Base-by-base conservation (phyloP, 2,113 vertebrate species). In the Puma concolor region DNA sequence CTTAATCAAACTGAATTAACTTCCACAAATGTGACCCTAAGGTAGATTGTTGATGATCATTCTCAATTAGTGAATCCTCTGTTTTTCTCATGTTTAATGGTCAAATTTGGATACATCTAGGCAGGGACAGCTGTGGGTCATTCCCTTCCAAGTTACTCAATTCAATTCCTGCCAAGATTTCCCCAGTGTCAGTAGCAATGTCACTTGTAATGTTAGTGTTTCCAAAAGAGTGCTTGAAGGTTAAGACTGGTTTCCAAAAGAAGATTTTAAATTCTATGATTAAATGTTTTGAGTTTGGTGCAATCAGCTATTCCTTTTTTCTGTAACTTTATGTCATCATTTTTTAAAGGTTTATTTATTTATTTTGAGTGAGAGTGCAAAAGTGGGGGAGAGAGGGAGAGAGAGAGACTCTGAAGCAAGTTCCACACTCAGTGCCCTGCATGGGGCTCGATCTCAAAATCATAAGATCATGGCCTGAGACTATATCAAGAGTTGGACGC, bases 1-100 rank as follows among this genome's bases (percentile, higher is more conserved):
- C 63, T 95, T 97, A 97, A 97, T 97, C 94, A 97, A 94, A 95
- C 80, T 81, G 81, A 97, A 97, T 98, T 96, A 96, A 95, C 95
- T 94, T 97, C 77, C 84, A 94, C 83, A 97, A 91, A 97, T 64
- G 33, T 96, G 97, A 96, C 94, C 76, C 41, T 48, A 97, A 92
- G 71, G 94, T 97, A 96, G 92, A 38, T 77, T 92, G 81, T 94
- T 91, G 87, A 88, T 94, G 96, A 97, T 96, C 90, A 91, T 80
- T 95, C 90, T 95, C 92, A 88, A 50, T 98, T 98, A 96, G 92
- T 64, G 52, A 66, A 25, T 84, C 60, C 84, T 96, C 92, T 97
- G 88, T 88, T 95, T 95, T 96, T 77, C 81, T 94, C 85, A 57
- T 82, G 60, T 86, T 90, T 96, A 81, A 95, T 94, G 92, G 95